A percentile compares a stretch with the other conserved stretches of the same genome.
Conservation (phyloP, 1,140 invertebrate species). For the Adoxophyes honmai region DNA sequence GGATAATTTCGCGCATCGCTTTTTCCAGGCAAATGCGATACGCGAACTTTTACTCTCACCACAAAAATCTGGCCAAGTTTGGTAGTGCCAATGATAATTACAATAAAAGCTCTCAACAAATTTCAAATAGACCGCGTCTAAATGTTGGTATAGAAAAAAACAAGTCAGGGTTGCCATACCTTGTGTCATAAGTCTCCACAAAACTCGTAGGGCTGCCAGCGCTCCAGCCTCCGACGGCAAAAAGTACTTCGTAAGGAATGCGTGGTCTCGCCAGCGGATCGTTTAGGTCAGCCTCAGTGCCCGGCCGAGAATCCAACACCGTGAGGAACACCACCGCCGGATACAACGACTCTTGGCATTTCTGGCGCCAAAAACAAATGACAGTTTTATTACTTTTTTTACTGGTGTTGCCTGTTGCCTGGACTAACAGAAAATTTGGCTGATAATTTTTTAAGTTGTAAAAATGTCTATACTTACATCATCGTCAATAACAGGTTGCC, state of each 20-base stretch:
- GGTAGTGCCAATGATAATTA: no score
- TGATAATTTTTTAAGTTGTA: background rate
- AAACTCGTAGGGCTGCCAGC: constrained; percentile 87
- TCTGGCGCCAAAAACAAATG: constrained; percentile 38
- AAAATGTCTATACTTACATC: constrained; percentile 60
- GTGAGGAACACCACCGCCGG: constrained; percentile 75
- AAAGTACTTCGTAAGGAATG: constrained; percentile 84
- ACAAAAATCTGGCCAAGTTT: no score
- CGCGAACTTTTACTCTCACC: no score
- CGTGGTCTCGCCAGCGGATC: constrained; percentile 80
- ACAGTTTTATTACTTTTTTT: background rate
- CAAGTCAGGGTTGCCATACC: constrained; percentile 36
- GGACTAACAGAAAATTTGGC: background rate
- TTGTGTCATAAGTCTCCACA: constrained; percentile 87
- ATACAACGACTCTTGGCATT: constrained; percentile 67
- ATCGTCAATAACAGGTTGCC: constrained; percentile 76
- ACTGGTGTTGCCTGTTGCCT: background rate
- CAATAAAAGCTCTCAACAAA: no score
- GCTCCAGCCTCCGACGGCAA: constrained; percentile 88
- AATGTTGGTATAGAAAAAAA: background rate
- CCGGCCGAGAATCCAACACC: constrained; percentile 71
- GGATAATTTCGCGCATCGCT: no score
- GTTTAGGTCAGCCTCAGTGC: constrained; percentile 76
- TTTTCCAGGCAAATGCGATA: no score
- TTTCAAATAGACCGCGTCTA: no score